A percentile compares a stretch with the other conserved stretches of the same genome.
Evolutionary conservation across 1,140 invertebrate species (phyloP).

Genomic region (Apis dorsata): DNA sequence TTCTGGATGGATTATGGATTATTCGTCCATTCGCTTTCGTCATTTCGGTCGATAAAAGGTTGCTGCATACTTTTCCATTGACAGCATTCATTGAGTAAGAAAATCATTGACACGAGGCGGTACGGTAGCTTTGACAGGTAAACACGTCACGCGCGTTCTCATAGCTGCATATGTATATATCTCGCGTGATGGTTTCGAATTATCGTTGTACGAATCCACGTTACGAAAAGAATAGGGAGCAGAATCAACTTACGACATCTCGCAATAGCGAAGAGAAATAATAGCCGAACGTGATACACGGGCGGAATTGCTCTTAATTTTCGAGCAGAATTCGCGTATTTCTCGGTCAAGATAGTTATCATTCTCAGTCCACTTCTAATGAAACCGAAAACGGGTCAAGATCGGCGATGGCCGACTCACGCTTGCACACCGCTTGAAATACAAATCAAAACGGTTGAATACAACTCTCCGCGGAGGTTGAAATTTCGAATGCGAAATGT

Average conservation of each 20-base stretch:
- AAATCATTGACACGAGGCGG: slow-evolving; percentile 25
- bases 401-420: background rate
- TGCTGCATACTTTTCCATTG: slow-evolving; percentile 55
- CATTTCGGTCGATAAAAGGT: slow-evolving; percentile 41
- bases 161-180: background rate
- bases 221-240: background rate
- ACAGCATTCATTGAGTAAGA: slow-evolving; percentile 55
- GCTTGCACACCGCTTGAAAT: background rate
- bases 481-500: background rate
- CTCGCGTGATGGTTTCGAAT: background rate
- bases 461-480: background rate
- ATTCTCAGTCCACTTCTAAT: slow-evolving; percentile 27
- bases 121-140: background rate
- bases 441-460: background rate
- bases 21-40: background rate
- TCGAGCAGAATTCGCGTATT: background rate
- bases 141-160: background rate
- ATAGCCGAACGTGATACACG: too few species aligned
- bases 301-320: background rate
- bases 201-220: too few species aligned
- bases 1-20: too few species aligned
- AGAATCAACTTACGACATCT: background rate
- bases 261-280: background rate
- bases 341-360: background rate
- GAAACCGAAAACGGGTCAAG: slow-evolving; percentile 59